Base-by-base conservation (phyloP, 2,888 invertebrate genomes). In the Falcaria lacertinaria region DNA sequence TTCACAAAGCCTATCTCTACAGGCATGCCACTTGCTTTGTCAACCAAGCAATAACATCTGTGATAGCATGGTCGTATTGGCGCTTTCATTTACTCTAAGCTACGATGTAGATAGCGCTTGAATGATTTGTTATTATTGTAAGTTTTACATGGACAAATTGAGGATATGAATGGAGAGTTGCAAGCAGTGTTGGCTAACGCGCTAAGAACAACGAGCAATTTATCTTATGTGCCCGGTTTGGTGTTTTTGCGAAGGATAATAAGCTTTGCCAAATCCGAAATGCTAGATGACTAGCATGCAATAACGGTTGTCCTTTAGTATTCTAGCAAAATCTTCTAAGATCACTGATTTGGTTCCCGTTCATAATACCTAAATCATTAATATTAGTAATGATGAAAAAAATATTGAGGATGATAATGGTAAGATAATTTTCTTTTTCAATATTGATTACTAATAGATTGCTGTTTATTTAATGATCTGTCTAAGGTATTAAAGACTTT, bases 91-190 rank as follows among this genome's bases (percentile, higher is more conserved):
- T 16, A 39, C 22, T 33, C 33, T 34, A 33, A 19, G 40, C 35
- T 37, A 34, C 25, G 41, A 14, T 42, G 42, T 39, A 36, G 41
- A 38, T 42, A 37, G 14, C n/a, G n/a, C n/a, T n/a, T 37, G 22
- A 22, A 22, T 33, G 19, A 40, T 33, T 33, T 33, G 33, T 34
- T 15, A 19, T 33, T 19, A 40, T 37, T 22, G 37, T 22, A 11
- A 2, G 11, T 28, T 28, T 7, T 28, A 28, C 28, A 28, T 28
- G 28, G 28, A 28, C 11, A 28, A 28, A 11, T 22, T 22, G 22
- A n/a, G n/a, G n/a, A n/a, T 11, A 28, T 2, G 11, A 11, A 28
- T 1, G 1, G 28, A 28, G 28, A 11, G 7, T 28, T 28, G 28
- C 28, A 28, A 28, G 28, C 28, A 11, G 28, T 28, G 28, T 28